Conservation (phyloP, 2,113 vertebrate genomes). For the Nycticryphes semicollaris region DNA sequence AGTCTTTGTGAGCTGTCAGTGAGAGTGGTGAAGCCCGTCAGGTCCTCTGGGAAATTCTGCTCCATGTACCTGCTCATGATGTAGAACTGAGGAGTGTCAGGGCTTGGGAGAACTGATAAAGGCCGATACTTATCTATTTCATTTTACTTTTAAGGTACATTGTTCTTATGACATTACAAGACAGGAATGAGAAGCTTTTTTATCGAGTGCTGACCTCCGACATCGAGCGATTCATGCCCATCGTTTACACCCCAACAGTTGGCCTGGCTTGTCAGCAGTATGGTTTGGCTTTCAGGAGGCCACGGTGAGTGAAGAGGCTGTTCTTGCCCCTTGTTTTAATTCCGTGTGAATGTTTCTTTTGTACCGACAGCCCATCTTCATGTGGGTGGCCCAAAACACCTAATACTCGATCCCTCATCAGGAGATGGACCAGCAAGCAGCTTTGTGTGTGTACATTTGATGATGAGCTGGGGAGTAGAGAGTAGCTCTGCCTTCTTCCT, state of each 20-base stretch:
- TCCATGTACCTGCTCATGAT: neutral
- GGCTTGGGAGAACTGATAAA: neutral
- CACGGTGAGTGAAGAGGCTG: conserved; percentile 81
- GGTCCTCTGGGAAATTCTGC: neutral
- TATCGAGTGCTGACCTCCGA: conserved; percentile 94
- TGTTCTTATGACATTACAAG: conserved; percentile 96
- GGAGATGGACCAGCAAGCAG: neutral
- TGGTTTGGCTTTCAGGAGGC: conserved; percentile 93
- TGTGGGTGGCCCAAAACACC: conserved; percentile 8
- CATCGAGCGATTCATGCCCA: conserved; percentile 96
- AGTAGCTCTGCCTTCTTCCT: conserved; percentile 11
- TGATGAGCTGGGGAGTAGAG: neutral
- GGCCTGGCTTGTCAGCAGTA: conserved; percentile 97
- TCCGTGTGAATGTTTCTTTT: neutral
- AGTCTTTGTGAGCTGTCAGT: neutral
- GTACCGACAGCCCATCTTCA: neutral
- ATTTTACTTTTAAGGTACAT: conserved; percentile 83
- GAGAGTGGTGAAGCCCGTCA: neutral
- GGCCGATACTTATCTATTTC: neutral
- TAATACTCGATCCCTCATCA: neutral
- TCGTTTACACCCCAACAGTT: conserved; percentile 95
- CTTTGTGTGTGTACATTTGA: neutral
- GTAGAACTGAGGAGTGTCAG: neutral
- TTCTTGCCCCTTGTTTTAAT: neutral
- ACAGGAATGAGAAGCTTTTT: conserved; percentile 97